Evolutionary conservation across 2,888 invertebrate genomes (phyloP).

Genomic region (Drosophila mimica): DNA sequence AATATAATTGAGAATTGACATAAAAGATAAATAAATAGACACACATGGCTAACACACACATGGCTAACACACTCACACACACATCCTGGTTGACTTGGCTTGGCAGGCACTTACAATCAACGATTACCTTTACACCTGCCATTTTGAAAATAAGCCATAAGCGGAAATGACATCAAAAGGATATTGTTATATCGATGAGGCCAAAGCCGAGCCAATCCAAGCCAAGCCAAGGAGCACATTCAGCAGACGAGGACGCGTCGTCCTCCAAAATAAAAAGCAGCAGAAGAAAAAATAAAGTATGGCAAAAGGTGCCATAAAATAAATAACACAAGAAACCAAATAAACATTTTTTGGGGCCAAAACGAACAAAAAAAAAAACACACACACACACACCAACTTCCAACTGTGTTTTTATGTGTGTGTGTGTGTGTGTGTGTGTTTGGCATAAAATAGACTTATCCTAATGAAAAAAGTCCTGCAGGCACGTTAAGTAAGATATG

Average conservation of each 20-base stretch:
- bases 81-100: constrained; percentile 52
- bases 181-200: constrained; percentile 79
- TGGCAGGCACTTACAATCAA: constrained; percentile 78
- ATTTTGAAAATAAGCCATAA: constrained; percentile 81
- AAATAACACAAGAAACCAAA: constrained; percentile 78
- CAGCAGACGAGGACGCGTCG: constrained; percentile 15
- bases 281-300: constrained; percentile 65
- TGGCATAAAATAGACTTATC: constrained; percentile 79
- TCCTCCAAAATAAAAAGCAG: constrained; percentile 59
- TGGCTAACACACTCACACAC: constrained; percentile 15
- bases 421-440: constrained; percentile 39
- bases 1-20: constrained; percentile 81
- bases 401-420: constrained; percentile 29
- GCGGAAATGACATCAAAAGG: constrained; percentile 80
- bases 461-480: constrained; percentile 79
- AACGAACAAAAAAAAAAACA: constrained; percentile 27
- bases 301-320: constrained; percentile 80
- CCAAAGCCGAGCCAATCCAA: constrained; percentile 45
- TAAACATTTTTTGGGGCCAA: constrained; percentile 70
- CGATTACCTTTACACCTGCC: constrained; percentile 80
- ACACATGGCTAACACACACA: constrained; percentile 4
- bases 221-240: constrained; percentile 44
- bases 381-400: constrained; percentile 33
- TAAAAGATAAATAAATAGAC: constrained; percentile 69
- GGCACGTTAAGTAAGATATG: constrained; percentile 78